Base-by-base conservation (phyloP, 2,113 vertebrate species). In the Corydoras maculifer region DNA sequence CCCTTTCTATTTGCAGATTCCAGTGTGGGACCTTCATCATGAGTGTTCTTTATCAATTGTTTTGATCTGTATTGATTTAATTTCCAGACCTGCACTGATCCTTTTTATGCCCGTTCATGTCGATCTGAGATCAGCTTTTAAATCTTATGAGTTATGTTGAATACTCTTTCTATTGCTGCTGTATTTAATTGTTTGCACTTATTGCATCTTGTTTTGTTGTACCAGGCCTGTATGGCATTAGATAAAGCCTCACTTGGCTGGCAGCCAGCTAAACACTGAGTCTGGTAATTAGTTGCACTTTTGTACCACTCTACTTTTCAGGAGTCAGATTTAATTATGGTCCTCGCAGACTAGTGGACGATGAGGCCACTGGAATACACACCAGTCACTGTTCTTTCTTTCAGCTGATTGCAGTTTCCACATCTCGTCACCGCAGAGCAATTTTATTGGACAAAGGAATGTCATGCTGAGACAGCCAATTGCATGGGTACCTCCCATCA, bases 1-100 rank as follows among this genome's bases (percentile, higher is more conserved):
- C 1, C 62, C 3, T 58, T 3, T 67, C 7, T 60, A 31, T 62
- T 94, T 66, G 90, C 92, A 0, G 92, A 94, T 50, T 97, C 95
- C 82, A 96, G 93, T 58, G 92, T 92, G 8, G 93, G 93, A 30
- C 93, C 93, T 0, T 94, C 93, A 2, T 94, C 94, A n/a, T 93
- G 92, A 5, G 35, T 43, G 35, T 43, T 43, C 35, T 4, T 43
- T 43, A 43, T 43, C 35, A 43, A 2, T 5, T 3, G 32, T 35
- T 35, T 7, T n/a, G n/a, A n/a, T 43, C 35, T 43, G 35, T 43
- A 43, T 43, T 43, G 35, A 43, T 43, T 4, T 43, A 4, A 43
- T 43, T 43, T 43, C 30, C 53, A 32, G 15, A n/a, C 58, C 55
- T 10, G 49, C 61, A 53, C 4, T 60, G 13, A 58, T 49, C 65